Evolutionary conservation across 2,888 invertebrate genomes (phyloP), one percentile per base, ranked within the genome.

Genomic region (Troides aeacus): DNA sequence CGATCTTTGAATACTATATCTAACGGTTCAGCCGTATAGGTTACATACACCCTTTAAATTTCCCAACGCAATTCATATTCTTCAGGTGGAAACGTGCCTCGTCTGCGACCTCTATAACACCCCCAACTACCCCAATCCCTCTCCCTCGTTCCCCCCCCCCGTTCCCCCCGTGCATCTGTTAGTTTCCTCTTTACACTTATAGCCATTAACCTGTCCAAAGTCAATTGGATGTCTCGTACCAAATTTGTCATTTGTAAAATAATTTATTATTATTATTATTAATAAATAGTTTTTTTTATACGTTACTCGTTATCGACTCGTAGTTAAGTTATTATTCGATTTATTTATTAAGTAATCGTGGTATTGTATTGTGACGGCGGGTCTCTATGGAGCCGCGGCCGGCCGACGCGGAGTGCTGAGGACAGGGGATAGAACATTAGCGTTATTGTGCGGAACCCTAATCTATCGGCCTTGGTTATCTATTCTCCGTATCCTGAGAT

Each of bases 141-240:
- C 21, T 23, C 24, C 5, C 12, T 24, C 30, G 6, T 21, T 8
- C 18, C 60, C 50, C 39, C 72, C 50, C 65, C 56, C 71, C 53
- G n/a, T 61, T 17, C 24, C 2, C 24, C 30, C 30, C 59, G 39
- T 62, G 61, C 18, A n/a, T 57, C 23, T 67, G 39, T 64, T 46
- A 69, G 50, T 64, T 36, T 46, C 61, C 72, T 65, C 68, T 7
- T 71, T 64, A 73, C 70, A 65, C 70, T 50, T 59, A 61, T 69
- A 71, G 62, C 73, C 72, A 72, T 63, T 68, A 17, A 74, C 21
- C 79, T 86, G 73, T 89, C 90, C 88, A 87, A 81, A 77, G 76
- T 72, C 66, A 76, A 89, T 89, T 89, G 89, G 90, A 89, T 89
- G 88, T 86, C 73, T 84, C 79, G 83, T 86, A 90, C 90, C 90